Conservation (phyloP, 2,797 vertebrate species). For the Gymnothorax javanicus region DNA sequence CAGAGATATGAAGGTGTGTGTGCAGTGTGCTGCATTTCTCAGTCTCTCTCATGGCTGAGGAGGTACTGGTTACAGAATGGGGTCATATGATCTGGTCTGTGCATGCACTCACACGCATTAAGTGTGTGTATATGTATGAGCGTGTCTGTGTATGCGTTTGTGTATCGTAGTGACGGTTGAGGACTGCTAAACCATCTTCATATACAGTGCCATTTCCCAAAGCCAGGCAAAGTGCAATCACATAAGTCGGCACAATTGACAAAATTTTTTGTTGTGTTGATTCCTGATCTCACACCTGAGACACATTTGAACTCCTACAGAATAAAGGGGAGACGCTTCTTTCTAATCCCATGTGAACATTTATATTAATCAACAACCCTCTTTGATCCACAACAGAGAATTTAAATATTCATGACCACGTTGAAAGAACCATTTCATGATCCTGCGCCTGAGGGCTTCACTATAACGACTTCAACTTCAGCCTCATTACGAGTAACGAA, state of each 20-base stretch:
- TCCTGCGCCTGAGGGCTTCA: neutral
- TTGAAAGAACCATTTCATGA: neutral
- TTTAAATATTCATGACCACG: constrained; percentile 6
- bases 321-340: neutral
- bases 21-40: neutral
- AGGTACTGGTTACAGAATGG: neutral
- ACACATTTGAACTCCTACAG: neutral
- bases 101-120: neutral
- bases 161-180: neutral
- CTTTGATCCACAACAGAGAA: constrained; percentile 13
- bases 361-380: constrained; percentile 3
- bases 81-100: neutral
- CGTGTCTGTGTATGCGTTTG: neutral
- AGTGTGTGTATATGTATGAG: neutral
- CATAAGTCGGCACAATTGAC: no score
- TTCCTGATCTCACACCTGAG: neutral
- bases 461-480: constrained; percentile 11
- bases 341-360: neutral
- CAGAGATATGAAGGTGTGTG: neutral
- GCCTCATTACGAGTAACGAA: neutral
- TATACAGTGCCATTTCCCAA: no score
- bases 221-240: no score
- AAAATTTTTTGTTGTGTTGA: neutral
- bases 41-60: neutral
- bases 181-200: no score